A percentile compares a stretch with the other conserved stretches of the same genome.
These are phyloP conservation scores for Hyposmocoma kahamanoa DNA, from an alignment of 1,140 invertebrate species.

Conservation along the genomic window DNA sequence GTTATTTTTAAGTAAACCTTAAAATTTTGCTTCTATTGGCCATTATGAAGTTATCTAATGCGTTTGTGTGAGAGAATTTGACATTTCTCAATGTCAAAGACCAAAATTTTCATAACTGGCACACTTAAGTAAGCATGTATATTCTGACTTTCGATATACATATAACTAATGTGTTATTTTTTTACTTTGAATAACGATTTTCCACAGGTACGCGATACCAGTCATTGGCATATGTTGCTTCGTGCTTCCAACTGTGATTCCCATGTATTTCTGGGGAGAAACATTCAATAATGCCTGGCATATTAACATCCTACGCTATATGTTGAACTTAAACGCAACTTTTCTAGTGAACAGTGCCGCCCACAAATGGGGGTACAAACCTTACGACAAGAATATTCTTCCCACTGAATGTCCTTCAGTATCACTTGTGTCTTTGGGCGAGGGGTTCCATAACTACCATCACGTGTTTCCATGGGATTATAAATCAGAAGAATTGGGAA, in stretches of 20 bases:
- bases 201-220: conserved; percentile 82
- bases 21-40: too few species aligned
- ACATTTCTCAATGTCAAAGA: too few species aligned
- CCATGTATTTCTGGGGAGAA: conserved; percentile 83
- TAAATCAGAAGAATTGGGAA: conserved; percentile 75
- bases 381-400: conserved; percentile 82
- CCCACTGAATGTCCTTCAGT: conserved; percentile 36
- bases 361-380: conserved; percentile 81
- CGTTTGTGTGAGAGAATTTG: too few species aligned
- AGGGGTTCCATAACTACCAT: conserved; percentile 86
- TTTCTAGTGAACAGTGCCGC: conserved; percentile 87
- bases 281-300: conserved; percentile 76
- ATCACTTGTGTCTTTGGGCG: conserved; percentile 70
- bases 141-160: too few species aligned
- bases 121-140: too few species aligned
- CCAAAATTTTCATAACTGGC: too few species aligned
- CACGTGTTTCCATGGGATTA: conserved; percentile 87
- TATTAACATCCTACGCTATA: conserved; percentile 79
- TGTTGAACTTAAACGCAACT: conserved; percentile 79
- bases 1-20: too few species aligned
- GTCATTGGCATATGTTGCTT: conserved; percentile 83
- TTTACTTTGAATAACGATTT: too few species aligned
- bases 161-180: too few species aligned
- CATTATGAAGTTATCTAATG: too few species aligned
- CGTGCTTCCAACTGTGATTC: conserved; percentile 82